Percentiles rank a stretch among this genome's conserved stretches.
phyloP scores from a whole-genome alignment of 2,113 vertebrate species.

The Cyanocitta stelleri region DNA sequence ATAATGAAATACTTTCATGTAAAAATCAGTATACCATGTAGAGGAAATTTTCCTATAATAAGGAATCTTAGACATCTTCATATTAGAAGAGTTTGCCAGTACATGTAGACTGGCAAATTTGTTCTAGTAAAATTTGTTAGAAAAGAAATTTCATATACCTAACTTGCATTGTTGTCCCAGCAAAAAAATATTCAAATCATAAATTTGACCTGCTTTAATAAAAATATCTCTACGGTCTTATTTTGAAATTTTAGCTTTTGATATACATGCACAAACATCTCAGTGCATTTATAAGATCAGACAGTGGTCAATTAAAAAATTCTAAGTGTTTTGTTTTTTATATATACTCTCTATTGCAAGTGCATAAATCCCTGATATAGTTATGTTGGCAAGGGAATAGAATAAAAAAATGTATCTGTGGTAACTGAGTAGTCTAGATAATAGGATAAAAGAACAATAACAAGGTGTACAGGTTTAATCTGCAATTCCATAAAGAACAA shows the following conservation, averaged over 20 bases:
- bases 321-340: background rate
- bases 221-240: background rate
- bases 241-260: background rate
- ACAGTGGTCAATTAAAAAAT: background rate
- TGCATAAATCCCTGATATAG: background rate
- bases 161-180: background rate
- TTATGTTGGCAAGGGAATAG: background rate
- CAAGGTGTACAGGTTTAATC: constrained; percentile 37
- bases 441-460: constrained; percentile 44
- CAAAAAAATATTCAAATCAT: background rate
- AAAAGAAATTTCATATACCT: background rate
- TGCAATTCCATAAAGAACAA: constrained; percentile 40
- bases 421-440: constrained; percentile 25
- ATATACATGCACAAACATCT: background rate
- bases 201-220: background rate
- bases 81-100: background rate
- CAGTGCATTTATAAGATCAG: background rate
- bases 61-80: background rate
- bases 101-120: background rate
- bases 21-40: background rate
- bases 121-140: background rate
- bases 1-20: background rate
- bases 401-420: background rate
- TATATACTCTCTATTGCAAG: background rate
- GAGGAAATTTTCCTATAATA: background rate